phyloP scores from a whole-genome alignment of 1,140 invertebrate genomes.

The Zophobas atratus region DNA sequence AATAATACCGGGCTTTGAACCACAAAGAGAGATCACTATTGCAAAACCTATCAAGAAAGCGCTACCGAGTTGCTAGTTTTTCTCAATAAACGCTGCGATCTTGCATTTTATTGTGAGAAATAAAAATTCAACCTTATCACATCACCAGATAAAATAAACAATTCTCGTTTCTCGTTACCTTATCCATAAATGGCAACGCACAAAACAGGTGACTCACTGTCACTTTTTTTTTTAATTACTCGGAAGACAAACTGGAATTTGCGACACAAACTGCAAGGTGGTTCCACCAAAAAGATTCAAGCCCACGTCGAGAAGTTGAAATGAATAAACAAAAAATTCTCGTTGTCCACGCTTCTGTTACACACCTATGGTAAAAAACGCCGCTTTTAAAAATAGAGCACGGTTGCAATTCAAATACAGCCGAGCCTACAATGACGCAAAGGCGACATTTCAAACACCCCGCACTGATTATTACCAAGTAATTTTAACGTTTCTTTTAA shows the following conservation, averaged over 20 bases:
- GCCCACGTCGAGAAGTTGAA: neutral
- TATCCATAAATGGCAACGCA: conserved; percentile 3
- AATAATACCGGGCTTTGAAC: too few relatives aligned
- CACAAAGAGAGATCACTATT: too few relatives aligned
- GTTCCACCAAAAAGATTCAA: neutral
- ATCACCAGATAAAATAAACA: conserved; percentile 5
- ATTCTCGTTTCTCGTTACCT: neutral
- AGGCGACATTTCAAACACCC: neutral
- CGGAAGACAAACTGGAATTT: conserved; percentile 12
- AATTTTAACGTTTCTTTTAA: neutral
- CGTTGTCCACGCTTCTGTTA: neutral
- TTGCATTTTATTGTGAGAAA: neutral
- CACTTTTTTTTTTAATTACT: neutral
- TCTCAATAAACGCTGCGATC: too few relatives aligned
- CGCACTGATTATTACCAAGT: neutral
- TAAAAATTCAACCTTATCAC: conserved; percentile 1
- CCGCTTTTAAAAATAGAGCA: conserved; percentile 3
- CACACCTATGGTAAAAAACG: neutral
- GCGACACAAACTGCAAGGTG: neutral
- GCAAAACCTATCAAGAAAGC: too few relatives aligned
- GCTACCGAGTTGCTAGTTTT: too few relatives aligned
- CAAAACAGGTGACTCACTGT: conserved; percentile 14
- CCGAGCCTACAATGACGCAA: conserved; percentile 1
- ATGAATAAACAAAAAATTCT: neutral
- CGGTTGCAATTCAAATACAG: neutral